Base-by-base conservation (phyloP, 2,888 invertebrate genomes). In the Heliconius hortense region DNA sequence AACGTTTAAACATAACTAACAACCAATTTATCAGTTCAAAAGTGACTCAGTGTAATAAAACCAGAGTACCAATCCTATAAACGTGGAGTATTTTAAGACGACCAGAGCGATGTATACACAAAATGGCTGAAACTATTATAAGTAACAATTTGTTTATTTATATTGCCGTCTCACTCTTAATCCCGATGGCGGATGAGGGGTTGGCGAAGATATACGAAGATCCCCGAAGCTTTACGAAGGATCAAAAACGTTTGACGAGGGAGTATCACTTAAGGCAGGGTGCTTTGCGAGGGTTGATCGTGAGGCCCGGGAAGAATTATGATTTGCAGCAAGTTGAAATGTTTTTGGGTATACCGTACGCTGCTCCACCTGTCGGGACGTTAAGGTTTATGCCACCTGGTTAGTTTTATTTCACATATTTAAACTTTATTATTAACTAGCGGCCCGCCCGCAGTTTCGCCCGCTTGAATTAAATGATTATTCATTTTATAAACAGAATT, bases 381-480 rank as follows among this genome's bases (percentile, higher is more conserved):
- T 93, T 96, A 72, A 95, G 98, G 76, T 98, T 98, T 88, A 97
- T 98, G 96, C 97, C 98, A 53, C 98, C 98, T 80, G 96, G 96
- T 95, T 66, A 79, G 76, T 64, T 56, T 7, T 15, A 28, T 24
- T 70, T 56, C n/a, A n/a, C 8, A 56, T 56, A 56, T 56, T 7
- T 56, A 10, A n/a, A 56, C 10, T 56, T 56, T 10, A 48, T 18
- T 18, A 0, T 43, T 13, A 43, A 28, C 28, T 28, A 28, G 28
- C 28, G 28, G 28, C 28, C 28, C 0, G 28, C 28, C 28, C 0
- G 28, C 28, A 5, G 28, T 5, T 28, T 28, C 5, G 28, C 28
- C 28, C 4, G 28, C 28, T 4, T 28, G 28, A 28, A 28, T 28
- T 28, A 28, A 4, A 2, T 28, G 28, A 28, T 28, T 28, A 28